Evolutionary conservation across 2,797 vertebrate genomes (phyloP), one percentile per base, ranked within the genome.

Genomic region (Gallirallus australis): DNA sequence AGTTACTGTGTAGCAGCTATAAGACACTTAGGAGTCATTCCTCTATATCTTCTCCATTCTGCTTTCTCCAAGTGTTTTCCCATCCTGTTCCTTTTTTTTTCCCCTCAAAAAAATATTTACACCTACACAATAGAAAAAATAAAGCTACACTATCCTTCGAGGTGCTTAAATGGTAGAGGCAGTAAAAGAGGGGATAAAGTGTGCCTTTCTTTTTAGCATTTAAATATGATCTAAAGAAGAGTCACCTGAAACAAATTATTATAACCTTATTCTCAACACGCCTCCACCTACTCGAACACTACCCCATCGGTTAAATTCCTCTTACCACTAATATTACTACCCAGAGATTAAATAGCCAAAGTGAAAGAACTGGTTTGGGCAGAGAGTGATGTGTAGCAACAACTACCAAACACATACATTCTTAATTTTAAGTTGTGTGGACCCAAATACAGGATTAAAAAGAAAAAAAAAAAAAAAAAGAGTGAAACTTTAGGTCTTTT

Each of bases 321-420:
- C 69, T 91, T 88, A 60, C 77, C 52, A 79, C 70, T 91, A 79
- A n/a, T 89, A 79, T 42, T 88, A 69, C 53, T 82, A 93, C 59
- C 87, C 53, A 28, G 69, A 83, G 86, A 95, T 93, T 95, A 94
- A 97, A 82, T 84, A 90, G 56, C 66, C 86, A 13, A 56, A 94
- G 91, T 92, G 75, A 96, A 91, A 86, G 66, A 97, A 97, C 96
- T 94, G 94, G 96, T 97, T 95, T 94, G 94, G 93, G 73, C 90
- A 93, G 91, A 78, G 73, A 95, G 35, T 45, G 52, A 92, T 83
- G 82, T 3, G 0, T 90, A 93, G 87, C 73, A 94, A 90, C 82
- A 84, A 56, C 66, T 37, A 75, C 31, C 28, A 83, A 94, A 90
- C 66, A 68, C 28, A 59, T 64, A 53, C 61, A 69, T 81, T 88